Evolutionary conservation across 2,113 vertebrate species (phyloP).

Genomic region (Tamias sibiricus): DNA sequence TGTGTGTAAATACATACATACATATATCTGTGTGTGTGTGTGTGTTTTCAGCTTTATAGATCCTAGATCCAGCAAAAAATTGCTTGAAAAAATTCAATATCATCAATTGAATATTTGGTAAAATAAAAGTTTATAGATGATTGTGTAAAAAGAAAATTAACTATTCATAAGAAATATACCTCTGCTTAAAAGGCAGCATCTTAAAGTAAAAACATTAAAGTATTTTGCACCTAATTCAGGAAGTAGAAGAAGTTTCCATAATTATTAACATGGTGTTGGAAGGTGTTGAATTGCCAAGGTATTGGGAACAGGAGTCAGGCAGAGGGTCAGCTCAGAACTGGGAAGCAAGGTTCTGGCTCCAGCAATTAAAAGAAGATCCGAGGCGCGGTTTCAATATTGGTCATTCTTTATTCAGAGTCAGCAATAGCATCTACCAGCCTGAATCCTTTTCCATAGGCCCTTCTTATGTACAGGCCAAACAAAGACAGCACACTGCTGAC

Average conservation of each 20-base stretch:
- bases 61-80: background rate
- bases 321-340: background rate
- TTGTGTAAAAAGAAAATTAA: background rate
- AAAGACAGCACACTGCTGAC: too few relatives aligned
- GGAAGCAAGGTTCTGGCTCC: too few relatives aligned
- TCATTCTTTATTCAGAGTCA: too few relatives aligned
- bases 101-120: background rate
- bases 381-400: too few relatives aligned
- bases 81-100: background rate
- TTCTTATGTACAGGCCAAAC: too few relatives aligned
- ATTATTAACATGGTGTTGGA: background rate
- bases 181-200: background rate
- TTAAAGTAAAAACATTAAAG: background rate
- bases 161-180: background rate
- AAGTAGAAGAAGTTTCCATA: background rate
- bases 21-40: too few relatives aligned
- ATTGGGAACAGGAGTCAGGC: background rate
- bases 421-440: too few relatives aligned
- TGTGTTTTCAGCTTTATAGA: background rate
- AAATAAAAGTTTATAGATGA: background rate
- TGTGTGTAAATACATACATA: too few relatives aligned
- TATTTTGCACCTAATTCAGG: background rate
- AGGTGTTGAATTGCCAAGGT: background rate
- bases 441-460: too few relatives aligned
- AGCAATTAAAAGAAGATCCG: too few relatives aligned